Base-by-base conservation (phyloP, 2,113 vertebrate genomes). In the Amphilophus citrinellus region DNA sequence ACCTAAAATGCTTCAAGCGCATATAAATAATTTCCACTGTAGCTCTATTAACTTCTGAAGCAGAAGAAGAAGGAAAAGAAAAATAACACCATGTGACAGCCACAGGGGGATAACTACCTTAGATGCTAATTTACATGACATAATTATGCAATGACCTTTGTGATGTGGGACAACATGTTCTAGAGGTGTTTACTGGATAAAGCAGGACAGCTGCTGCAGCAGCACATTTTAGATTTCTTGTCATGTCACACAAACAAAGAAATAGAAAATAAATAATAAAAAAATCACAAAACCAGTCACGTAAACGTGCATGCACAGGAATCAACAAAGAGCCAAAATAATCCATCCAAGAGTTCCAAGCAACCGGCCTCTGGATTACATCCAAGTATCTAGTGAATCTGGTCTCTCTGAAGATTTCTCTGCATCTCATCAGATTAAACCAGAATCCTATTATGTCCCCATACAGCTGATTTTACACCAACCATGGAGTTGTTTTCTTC, bases 11-110 rank as follows among this genome's bases (percentile, higher is more conserved):
- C 59, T 81, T 47, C 50, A 3, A 86, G 84, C 62, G 30, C 37
- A 65, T 58, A 76, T 76, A 71, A 79, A 89, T 76, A 27, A 75
- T 89, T 87, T 84, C 76, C 37, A 76, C 78, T 82, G 79, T 79
- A 76, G 79, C 66, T 57, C 77, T 20, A 59, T 17, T 3, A 61
- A 47, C 18, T 24, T 58, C 24, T 73, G 47, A 37, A 79, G 44
- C 57, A 59, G 50, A 83, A 58, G 15, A 61, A 15, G 24, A 37
- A 57, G 71, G 15, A 47, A 11, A 59, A 79, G 17, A 42, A 47
- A 14, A 68, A 22, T 18, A 37, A 30, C n/a, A 44, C 10, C 58
- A 59, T 15, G 56, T 35, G 37, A 65, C 9, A 62, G 11, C 42
- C 44, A n/a, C 37, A 0, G 22, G 59, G 59, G 50, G 53, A 65